Conservation (phyloP, 2,888 invertebrate species). For the Limnephilus lunatus region DNA sequence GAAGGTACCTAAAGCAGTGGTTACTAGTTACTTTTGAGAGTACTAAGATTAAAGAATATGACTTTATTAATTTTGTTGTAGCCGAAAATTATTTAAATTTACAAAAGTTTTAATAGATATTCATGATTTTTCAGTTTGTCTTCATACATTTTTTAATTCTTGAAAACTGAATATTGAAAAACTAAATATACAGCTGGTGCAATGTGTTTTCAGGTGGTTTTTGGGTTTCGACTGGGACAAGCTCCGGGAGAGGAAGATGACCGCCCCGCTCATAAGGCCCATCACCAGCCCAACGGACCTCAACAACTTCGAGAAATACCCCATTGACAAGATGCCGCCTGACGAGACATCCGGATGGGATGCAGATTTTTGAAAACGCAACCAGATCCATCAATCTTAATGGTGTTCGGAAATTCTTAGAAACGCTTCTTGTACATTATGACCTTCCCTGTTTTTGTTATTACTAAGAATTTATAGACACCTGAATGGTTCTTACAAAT, state of each 20-base stretch:
- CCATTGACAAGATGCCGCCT: constrained; percentile 88
- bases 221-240: constrained; percentile 93
- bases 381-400: neutral
- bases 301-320: constrained; percentile 89
- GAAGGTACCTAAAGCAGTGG: too few species aligned
- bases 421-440: neutral
- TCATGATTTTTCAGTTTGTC: too few species aligned
- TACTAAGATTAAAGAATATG: too few species aligned
- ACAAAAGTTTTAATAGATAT: too few species aligned
- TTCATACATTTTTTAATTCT: too few species aligned
- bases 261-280: constrained; percentile 85
- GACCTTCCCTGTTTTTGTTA: neutral
- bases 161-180: neutral
- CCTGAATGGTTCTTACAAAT: neutral
- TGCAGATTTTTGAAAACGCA: constrained; percentile 82
- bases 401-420: neutral
- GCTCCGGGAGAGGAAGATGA: constrained; percentile 81
- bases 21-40: too few species aligned
- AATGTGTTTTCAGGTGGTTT: constrained; percentile 85
- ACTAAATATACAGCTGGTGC: neutral
- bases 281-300: constrained; percentile 85
- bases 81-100: too few species aligned
- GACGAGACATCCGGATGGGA: constrained; percentile 96
- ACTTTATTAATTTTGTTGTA: too few species aligned
- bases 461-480: neutral